These are phyloP conservation scores for Pharmacophagus antenor DNA, from an alignment of 2,888 invertebrate species.

Conservation along the genomic window DNA sequence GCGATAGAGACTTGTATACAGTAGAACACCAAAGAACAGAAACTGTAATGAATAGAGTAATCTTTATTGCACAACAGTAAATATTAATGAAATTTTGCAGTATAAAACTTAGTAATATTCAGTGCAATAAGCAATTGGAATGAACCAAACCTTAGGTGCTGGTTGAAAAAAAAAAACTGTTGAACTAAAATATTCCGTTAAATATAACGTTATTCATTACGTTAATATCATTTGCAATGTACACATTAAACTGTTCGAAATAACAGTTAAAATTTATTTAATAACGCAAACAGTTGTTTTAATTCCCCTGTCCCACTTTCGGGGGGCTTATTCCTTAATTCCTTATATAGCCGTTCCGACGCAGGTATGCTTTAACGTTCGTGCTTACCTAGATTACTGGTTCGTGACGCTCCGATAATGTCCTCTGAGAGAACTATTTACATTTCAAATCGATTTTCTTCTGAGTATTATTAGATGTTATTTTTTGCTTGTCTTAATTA, in stretches of 20 bases:
- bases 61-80: too few relatives aligned
- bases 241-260: background rate
- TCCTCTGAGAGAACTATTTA: conserved; percentile 16
- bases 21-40: too few relatives aligned
- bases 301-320: background rate
- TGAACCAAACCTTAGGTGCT: too few relatives aligned
- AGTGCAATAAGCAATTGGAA: too few relatives aligned
- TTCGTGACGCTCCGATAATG: conserved; percentile 14
- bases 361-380: conserved; percentile 14
- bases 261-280: background rate
- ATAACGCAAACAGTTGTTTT: background rate
- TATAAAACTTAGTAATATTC: too few relatives aligned
- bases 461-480: background rate
- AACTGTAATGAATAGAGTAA: too few relatives aligned
- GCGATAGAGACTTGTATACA: too few relatives aligned
- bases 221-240: too few relatives aligned
- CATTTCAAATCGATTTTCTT: conserved; percentile 5
- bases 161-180: too few relatives aligned
- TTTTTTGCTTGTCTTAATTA: background rate
- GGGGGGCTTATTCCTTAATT: conserved; percentile 11
- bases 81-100: too few relatives aligned
- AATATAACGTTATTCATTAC: too few relatives aligned
- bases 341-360: conserved; percentile 10
- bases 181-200: too few relatives aligned
- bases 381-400: conserved; percentile 17